A percentile compares a stretch with the other conserved stretches of the same genome.
Evolutionary conservation across 2,888 invertebrate genomes (phyloP).

Genomic region (Omphaloscelis lunosa): DNA sequence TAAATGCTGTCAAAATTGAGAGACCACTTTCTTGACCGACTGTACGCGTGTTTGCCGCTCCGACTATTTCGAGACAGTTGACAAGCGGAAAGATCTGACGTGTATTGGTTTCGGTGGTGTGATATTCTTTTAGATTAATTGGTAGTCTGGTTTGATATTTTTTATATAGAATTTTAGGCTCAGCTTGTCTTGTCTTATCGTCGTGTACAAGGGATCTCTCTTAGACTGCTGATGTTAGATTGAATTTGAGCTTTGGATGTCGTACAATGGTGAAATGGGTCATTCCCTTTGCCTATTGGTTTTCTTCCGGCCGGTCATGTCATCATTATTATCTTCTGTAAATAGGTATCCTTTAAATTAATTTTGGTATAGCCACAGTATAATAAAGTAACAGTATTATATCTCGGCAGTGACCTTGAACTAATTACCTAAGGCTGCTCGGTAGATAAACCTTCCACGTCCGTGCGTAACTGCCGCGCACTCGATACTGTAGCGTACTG

Average conservation of each 20-base stretch:
- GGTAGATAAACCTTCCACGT: too few relatives aligned
- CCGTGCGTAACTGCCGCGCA: too few relatives aligned
- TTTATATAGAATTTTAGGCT: conserved; percentile 1
- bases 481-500: too few relatives aligned
- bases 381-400: too few relatives aligned
- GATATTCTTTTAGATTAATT: conserved; percentile 56
- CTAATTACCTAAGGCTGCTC: too few relatives aligned
- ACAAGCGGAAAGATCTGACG: conserved; percentile 68
- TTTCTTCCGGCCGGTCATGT: conserved; percentile 11
- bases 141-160: conserved; percentile 24
- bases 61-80: conserved; percentile 66
- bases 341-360: neutral
- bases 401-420: too few relatives aligned
- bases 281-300: neutral
- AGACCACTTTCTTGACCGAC: conserved; percentile 7
- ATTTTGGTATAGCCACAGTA: neutral
- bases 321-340: conserved; percentile 7
- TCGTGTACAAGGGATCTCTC: conserved; percentile 27
- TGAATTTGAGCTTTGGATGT: conserved; percentile 9
- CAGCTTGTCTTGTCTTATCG: conserved; percentile 31
- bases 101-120: conserved; percentile 66
- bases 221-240: conserved; percentile 17
- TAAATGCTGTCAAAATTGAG: neutral
- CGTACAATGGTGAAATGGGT: conserved; percentile 31
- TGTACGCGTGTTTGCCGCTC: conserved; percentile 56